phyloP scores from a whole-genome alignment of 1,140 invertebrate species.

The Megalonaias nervosa region DNA sequence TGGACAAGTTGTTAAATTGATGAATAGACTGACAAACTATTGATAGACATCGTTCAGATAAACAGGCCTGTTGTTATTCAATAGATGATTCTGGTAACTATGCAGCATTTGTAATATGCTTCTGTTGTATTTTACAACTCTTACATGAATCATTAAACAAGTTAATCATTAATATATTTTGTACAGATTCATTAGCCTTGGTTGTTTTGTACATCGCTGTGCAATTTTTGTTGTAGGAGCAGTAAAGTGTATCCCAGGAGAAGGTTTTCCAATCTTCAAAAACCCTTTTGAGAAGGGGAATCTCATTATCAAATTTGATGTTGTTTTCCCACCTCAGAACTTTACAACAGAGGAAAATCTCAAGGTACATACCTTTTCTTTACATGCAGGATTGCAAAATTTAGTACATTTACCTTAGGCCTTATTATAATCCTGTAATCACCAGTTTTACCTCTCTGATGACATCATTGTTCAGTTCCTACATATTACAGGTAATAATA shows the following conservation, averaged over 20 bases:
- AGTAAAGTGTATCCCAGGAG: conserved; percentile 89
- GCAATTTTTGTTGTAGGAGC: conserved; percentile 72
- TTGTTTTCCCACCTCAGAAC: conserved; percentile 90
- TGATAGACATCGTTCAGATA: too few species aligned
- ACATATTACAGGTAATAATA: too few species aligned
- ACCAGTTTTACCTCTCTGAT: too few species aligned
- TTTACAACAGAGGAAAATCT: conserved; percentile 82
- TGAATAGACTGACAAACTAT: too few species aligned
- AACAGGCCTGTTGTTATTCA: too few species aligned
- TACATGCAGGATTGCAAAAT: not conserved
- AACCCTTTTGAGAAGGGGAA: conserved; percentile 98
- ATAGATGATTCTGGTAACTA: not conserved
- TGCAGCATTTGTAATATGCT: not conserved
- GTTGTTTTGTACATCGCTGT: not conserved
- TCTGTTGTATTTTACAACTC: not conserved
- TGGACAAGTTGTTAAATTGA: too few species aligned
- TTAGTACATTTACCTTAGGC: too few species aligned
- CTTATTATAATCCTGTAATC: too few species aligned
- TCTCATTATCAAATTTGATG: conserved; percentile 93
- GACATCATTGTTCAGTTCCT: too few species aligned
- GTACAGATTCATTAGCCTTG: too few species aligned
- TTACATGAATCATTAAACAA: not conserved
- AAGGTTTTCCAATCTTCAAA: conserved; percentile 98
- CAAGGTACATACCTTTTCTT: conserved; percentile 52
- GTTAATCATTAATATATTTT: too few species aligned